Percentiles rank a stretch among this genome's conserved stretches.
phyloP scores from a whole-genome alignment of 2,113 vertebrate genomes.

The Bombycilla garrulus region DNA sequence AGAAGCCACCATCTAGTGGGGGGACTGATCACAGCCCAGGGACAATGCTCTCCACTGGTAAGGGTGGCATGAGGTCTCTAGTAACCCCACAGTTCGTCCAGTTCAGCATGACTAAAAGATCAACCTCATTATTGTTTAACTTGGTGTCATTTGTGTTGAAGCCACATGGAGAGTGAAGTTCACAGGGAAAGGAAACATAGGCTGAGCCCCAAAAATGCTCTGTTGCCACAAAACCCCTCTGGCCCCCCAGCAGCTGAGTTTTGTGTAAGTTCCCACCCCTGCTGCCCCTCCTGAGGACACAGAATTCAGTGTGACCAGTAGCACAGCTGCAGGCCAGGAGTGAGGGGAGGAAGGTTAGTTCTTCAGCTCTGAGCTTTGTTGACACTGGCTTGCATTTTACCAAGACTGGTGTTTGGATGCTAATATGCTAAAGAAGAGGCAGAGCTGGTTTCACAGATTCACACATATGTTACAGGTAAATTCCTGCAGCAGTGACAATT shows the following conservation, averaged over 20 bases:
- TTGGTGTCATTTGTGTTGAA: not conserved
- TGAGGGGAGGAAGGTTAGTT: not conserved
- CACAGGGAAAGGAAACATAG: not conserved
- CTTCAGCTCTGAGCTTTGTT: not conserved
- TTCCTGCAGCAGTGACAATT: not conserved
- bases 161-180: not conserved
- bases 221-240: not conserved
- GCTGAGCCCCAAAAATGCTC: not conserved
- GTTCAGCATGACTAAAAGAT: not conserved
- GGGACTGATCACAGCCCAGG: not conserved
- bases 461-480: not conserved
- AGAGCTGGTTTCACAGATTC: constrained; percentile 3
- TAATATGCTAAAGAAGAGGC: not conserved
- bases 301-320: not conserved
- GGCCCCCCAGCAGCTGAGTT: not conserved
- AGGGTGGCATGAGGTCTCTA: not conserved
- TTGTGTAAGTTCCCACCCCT: not conserved
- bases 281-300: not conserved
- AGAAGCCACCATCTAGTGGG: not conserved
- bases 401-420: not conserved
- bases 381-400: not conserved
- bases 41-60: not conserved
- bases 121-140: not conserved
- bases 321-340: not conserved
- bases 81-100: not conserved